Conservation (phyloP, 2,113 vertebrate genomes). For the Corapipo altera region DNA sequence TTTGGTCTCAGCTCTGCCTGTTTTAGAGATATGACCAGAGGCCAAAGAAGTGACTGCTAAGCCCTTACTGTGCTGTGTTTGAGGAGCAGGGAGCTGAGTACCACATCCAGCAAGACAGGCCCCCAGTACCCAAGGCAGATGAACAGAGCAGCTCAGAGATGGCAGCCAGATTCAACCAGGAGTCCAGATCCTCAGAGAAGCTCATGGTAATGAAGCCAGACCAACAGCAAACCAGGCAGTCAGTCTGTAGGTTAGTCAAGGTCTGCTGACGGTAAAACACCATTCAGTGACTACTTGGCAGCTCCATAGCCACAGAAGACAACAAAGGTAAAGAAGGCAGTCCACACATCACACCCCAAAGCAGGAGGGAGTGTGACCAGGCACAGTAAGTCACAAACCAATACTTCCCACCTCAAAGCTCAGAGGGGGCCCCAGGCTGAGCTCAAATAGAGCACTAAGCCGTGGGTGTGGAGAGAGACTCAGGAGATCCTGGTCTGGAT, state of each 20-base stretch:
- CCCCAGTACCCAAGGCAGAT: rapidly evolving
- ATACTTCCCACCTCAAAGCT: rapidly evolving
- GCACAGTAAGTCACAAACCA: rapidly evolving
- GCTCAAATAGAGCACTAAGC: neutral
- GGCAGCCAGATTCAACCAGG: neutral
- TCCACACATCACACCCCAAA: neutral
- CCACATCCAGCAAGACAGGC: neutral
- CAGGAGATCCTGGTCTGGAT: neutral
- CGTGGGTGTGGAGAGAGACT: neutral
- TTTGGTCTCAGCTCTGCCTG: neutral
- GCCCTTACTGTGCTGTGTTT: neutral
- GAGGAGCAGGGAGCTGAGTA: neutral
- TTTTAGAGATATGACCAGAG: neutral
- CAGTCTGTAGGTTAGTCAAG: neutral
- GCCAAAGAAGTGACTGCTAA: neutral
- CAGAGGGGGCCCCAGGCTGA: rapidly evolving
- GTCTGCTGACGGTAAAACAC: neutral
- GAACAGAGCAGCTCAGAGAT: neutral
- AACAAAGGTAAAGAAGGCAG: neutral
- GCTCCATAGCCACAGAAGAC: rapidly evolving
- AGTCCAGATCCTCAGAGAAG: neutral
- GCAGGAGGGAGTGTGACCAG: rapidly evolving
- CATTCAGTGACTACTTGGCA: neutral
- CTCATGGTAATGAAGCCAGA: neutral
- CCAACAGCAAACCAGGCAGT: neutral